Conservation (phyloP, 2,797 vertebrate genomes). For the Crenuchus spilurus region DNA sequence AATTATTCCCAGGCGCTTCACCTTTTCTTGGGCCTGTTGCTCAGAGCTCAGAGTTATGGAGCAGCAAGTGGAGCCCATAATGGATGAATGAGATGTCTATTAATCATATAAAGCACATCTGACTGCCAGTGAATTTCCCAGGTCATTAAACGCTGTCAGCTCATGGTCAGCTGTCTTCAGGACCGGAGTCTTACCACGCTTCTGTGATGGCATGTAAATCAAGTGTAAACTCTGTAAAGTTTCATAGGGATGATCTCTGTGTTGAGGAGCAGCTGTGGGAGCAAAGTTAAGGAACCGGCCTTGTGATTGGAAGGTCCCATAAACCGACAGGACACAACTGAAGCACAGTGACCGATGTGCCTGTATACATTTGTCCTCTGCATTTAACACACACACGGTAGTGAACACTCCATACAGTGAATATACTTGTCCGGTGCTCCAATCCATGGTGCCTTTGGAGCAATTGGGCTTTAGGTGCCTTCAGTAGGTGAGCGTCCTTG, state of each 20-base stretch:
- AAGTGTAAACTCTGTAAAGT: not conserved
- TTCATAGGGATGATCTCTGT: not conserved
- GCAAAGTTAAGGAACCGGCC: too few relatives aligned
- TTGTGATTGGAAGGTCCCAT: too few relatives aligned
- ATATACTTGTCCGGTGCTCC: too few relatives aligned
- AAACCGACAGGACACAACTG: too few relatives aligned
- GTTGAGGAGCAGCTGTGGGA: too few relatives aligned
- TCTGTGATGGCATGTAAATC: slow-evolving; percentile 1
- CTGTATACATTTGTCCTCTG: too few relatives aligned
- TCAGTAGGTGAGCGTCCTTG: too few relatives aligned
- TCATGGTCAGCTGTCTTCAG: slow-evolving; percentile 10
- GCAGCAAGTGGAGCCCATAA: slow-evolving; percentile 39
- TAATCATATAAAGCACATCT: slow-evolving; percentile 34
- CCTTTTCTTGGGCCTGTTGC: slow-evolving; percentile 36
- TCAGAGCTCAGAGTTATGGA: slow-evolving; percentile 46
- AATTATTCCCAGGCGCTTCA: slow-evolving; percentile 52
- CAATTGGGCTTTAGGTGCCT: too few relatives aligned
- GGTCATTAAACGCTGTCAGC: slow-evolving; percentile 34
- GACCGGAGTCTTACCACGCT: not conserved
- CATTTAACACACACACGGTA: too few relatives aligned
- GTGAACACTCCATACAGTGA: too few relatives aligned
- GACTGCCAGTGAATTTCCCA: slow-evolving; percentile 11
- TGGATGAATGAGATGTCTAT: slow-evolving; percentile 33
- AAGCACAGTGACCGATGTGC: too few relatives aligned
- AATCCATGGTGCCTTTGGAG: too few relatives aligned